phyloP scores from a whole-genome alignment of 2,888 invertebrate genomes.

The Cephalotes varians region DNA sequence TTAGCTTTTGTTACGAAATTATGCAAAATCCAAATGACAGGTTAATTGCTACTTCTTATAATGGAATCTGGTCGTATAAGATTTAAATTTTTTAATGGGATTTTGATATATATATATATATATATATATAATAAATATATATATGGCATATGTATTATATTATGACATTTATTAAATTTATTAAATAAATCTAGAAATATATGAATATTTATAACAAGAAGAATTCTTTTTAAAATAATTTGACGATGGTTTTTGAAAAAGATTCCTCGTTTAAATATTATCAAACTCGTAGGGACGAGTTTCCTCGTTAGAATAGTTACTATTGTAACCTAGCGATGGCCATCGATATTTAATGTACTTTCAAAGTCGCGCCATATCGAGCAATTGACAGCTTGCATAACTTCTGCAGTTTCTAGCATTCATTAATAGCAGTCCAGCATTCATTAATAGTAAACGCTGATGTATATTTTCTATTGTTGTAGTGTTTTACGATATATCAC shows the following conservation, averaged over 20 bases:
- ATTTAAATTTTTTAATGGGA: background rate
- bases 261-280: background rate
- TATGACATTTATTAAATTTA: background rate
- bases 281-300: background rate
- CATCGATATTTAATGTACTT: slow-evolving; percentile 46
- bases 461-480: slow-evolving; percentile 14
- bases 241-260: background rate
- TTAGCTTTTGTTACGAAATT: background rate
- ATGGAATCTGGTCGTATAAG: background rate
- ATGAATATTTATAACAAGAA: background rate
- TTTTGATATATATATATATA: background rate
- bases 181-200: slow-evolving; percentile 10
- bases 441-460: too few relatives aligned
- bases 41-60: background rate
- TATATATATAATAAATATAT: background rate
- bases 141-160: background rate
- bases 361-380: slow-evolving; percentile 29
- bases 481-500: background rate
- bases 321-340: background rate
- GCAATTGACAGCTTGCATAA: slow-evolving; percentile 35
- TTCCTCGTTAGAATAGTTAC: background rate
- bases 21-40: too few relatives aligned
- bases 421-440: slow-evolving; percentile 4
- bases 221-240: background rate
- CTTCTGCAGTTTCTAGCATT: slow-evolving; percentile 21